Evolutionary conservation across 2,888 invertebrate genomes (phyloP), one percentile per base, ranked within the genome.

Genomic region (Pheosia tremula): DNA sequence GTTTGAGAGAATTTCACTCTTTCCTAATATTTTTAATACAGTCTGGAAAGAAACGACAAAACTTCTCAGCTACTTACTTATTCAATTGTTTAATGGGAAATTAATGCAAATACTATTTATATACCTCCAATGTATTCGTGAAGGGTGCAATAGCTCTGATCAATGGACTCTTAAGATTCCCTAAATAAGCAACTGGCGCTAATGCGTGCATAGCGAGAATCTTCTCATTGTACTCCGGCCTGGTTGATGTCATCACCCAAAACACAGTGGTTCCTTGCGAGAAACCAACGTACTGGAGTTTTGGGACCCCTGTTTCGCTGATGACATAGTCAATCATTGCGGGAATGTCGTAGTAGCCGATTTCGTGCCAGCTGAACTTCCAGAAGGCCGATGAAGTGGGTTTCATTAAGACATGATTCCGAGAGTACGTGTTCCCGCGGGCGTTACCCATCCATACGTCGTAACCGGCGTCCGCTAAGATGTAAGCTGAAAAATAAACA

Each of bases 361-460:
- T 96, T 79, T 97, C 96, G 81, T 97, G 96, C 95, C 96, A 97
- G 74, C 96, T 96, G 83, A 89, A 94, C 64, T 88, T 85, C 94
- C 94, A 94, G 72, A 89, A 94, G 1, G 84, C 73, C 4, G 88
- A 82, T 0, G 81, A 91, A 49, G 83, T 69, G 0, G 92, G 87
- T 55, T 84, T 87, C 2, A 89, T 56, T 5, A 81, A 76, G 3
- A 94, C 84, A 79, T 97, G 97, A 2, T 89, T 94, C 58, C 94
- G 93, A 6, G 96, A 96, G 84, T 97, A 97, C 0, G 95, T 95
- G 85, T 98, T 98, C 1, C 98, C 98, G 62, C 98, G 91, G 8
- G 96, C 95, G 85, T 98, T 98, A 7, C 97, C 97, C 86, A 98
- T 86, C 98, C 98, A 98, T 0, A 97, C 96, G 75, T 97, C 97